These are phyloP conservation scores for Dryadula phaetusa DNA, from an alignment of 2,888 invertebrate genomes.

Conservation along the genomic window DNA sequence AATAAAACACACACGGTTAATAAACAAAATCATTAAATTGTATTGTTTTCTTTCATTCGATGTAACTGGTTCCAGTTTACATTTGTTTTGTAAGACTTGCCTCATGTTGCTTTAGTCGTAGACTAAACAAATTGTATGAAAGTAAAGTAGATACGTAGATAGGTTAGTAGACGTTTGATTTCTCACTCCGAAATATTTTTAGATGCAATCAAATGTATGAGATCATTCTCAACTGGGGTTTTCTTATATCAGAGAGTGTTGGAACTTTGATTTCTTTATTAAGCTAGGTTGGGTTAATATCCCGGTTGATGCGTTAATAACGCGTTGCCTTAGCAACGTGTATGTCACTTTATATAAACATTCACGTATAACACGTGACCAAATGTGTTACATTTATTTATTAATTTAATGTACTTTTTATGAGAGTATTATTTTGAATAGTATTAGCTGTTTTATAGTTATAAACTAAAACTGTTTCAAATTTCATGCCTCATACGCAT, in stretches of 20 bases:
- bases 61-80: background rate
- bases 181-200: slow-evolving; percentile 21
- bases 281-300: background rate
- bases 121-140: slow-evolving; percentile 29
- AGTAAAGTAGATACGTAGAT: slow-evolving; percentile 5
- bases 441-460: too few relatives aligned
- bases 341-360: too few relatives aligned
- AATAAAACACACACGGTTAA: too few relatives aligned
- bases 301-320: too few relatives aligned
- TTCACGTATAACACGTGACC: too few relatives aligned
- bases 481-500: too few relatives aligned
- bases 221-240: slow-evolving; percentile 5
- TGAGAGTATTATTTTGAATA: too few relatives aligned
- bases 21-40: too few relatives aligned
- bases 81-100: slow-evolving; percentile 19
- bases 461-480: too few relatives aligned
- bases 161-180: slow-evolving; percentile 23
- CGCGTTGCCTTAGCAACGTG: too few relatives aligned
- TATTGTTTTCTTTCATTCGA: background rate
- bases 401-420: background rate
- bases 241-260: background rate
- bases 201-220: slow-evolving; percentile 11
- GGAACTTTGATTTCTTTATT: background rate
- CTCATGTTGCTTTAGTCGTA: slow-evolving; percentile 9
- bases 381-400: too few relatives aligned